Evolutionary conservation across 64 coral and sea anemone species (phyloP), one percentile per base, ranked within the genome.

Genomic region (Pocillopora verrucosa): DNA sequence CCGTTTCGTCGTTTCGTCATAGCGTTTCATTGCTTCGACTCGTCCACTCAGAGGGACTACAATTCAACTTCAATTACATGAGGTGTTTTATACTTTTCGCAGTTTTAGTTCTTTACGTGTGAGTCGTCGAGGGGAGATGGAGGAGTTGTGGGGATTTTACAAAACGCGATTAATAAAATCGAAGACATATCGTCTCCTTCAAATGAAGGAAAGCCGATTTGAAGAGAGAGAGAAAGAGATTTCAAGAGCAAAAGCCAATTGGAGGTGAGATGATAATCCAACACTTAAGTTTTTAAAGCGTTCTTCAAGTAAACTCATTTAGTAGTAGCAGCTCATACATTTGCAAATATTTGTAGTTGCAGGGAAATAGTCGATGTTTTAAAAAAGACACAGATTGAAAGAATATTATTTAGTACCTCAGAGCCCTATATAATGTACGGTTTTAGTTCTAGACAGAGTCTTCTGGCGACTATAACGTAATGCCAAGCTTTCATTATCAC

Each of bases 241-340:
- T 74, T 74, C 26, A 74, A 74, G 17, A 24, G 72, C 72, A 74
- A 1, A 74, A 74, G 72, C 72, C 72, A 74, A 74, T 74, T 74
- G 72, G 72, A 74, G 72, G 72, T 74, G 72, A 24, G 72, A 74
- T 24, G 72, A 74, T 74, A 35, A 74, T 74, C n/a, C 72, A 74
- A 74, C n/a, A 74, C 72, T 74, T 74, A 74, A 74, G 26, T 3
- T 74, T 74, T 19, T 4, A 74, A 74, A 74, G 72, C 72, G 72
- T 74, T 74, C 72, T 24, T 74, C 22, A 22, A 74, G 72, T 74
- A 74, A 35, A 74, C 20, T n/a, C 11, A 74, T 74, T 16, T 34
- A 74, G 72, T 34, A n/a, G 35, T n/a, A 24, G 72, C 20, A 74
- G 0, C 72, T 74, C 3, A 74, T 74, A 24, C 11, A 69, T 1